Conservation (phyloP, 2,113 vertebrate species). For the Gavialis gangeticus region DNA sequence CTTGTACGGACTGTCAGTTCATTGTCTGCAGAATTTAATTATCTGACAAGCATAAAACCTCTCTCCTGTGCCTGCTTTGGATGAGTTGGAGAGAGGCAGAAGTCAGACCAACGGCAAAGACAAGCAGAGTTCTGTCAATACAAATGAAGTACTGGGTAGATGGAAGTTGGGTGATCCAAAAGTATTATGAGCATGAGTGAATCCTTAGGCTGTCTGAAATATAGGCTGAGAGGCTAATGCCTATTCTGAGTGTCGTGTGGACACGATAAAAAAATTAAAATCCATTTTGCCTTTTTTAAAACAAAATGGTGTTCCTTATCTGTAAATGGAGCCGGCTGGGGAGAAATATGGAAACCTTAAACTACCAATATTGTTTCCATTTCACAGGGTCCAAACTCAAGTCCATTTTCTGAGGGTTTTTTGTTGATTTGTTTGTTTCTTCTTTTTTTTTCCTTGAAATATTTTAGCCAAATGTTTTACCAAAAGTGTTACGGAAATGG, state of each 20-base stretch:
- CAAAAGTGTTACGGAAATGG: background rate
- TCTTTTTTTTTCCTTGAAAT: background rate
- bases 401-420: background rate
- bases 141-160: background rate
- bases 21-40: background rate
- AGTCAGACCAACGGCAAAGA: background rate
- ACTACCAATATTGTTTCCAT: background rate
- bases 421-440: background rate
- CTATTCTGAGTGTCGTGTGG: too few relatives aligned
- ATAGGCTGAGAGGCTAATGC: background rate
- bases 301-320: background rate
- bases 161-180: background rate
- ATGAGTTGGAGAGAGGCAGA: background rate
- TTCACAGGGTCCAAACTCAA: background rate
- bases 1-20: background rate
- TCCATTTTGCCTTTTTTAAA: conserved; percentile 3
- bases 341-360: background rate
- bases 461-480: background rate
- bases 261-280: conserved; percentile 19
- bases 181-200: background rate
- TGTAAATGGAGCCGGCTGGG: background rate
- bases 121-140: background rate
- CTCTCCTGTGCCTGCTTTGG: background rate
- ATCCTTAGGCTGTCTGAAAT: background rate
- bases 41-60: background rate